These are phyloP conservation scores for Platyrinchus mystaceus DNA, from an alignment of 2,797 vertebrate genomes.

Conservation along the genomic window DNA sequence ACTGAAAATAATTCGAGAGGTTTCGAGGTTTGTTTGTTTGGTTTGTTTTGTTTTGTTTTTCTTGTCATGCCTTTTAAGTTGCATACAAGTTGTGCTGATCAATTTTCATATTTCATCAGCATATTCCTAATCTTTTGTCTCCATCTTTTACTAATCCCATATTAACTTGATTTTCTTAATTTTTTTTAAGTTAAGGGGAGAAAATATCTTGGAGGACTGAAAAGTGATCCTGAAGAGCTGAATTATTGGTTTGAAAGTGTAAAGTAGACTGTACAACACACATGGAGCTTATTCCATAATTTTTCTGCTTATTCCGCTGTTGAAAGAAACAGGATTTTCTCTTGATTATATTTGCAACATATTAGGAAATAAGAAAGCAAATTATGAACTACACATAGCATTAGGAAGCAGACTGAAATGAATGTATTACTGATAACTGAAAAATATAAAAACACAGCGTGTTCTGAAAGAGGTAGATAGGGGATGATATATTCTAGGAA, in stretches of 20 bases:
- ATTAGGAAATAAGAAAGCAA: conserved; percentile 1
- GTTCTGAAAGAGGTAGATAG: background rate
- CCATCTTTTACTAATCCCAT: background rate
- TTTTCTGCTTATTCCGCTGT: conserved; percentile 5
- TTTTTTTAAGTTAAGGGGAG: background rate
- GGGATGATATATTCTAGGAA: background rate
- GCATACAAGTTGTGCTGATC: background rate
- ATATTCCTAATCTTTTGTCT: background rate
- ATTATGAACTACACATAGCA: background rate
- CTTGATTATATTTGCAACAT: background rate
- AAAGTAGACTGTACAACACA: background rate
- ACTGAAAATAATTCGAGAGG: background rate
- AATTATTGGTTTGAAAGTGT: background rate
- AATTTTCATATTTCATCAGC: background rate
- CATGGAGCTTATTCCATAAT: background rate
- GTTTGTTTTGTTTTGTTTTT: background rate
- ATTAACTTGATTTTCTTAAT: background rate
- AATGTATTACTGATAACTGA: background rate
- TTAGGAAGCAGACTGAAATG: background rate
- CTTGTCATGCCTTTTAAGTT: background rate
- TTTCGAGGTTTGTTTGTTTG: background rate
- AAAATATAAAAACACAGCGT: background rate
- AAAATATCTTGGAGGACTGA: background rate
- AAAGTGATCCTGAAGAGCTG: background rate
- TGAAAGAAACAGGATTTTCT: conserved; percentile 12